Evolutionary conservation across 2,797 vertebrate species (phyloP), one percentile per base, ranked within the genome.

Genomic region (Chrysocyon brachyurus): DNA sequence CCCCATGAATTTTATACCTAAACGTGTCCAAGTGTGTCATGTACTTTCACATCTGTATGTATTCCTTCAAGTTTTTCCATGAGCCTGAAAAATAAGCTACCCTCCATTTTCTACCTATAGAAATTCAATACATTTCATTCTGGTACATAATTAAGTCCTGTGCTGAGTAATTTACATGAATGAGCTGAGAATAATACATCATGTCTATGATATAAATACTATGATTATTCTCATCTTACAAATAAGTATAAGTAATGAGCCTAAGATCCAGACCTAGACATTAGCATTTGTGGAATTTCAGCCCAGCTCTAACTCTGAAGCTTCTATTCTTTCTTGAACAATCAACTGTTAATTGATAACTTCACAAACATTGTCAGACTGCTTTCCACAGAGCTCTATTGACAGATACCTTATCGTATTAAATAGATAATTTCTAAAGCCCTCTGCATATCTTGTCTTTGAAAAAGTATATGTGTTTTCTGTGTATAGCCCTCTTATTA

Each of bases 351-450:
- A n/a, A 63, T 86, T 79, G 33, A 22, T 75, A 94, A 31, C 83
- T 86, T 85, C 31, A 79, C 49, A 92, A 15, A 64, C 63, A 77
- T 52, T 66, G 17, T 26, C 26, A 77, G 7, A 91, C n/a, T 87
- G 33, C 61, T 91, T 87, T 68, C 63, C 36, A 94, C 33, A 83
- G 78, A 78, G 40, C 63, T 68, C 1, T 72, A 21, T 57, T 81
- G 79, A 36, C 52, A 79, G 31, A 40, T 93, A 6, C n/a, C 57
- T 91, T 15, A 5, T 89, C 84, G 6, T 88, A 28, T 79, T 54
- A 52, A 88, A 79, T 11, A 97, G 4, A 82, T 91, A 5, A 36
- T 83, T 94, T 94, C 70, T 57, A 63, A 96, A 92, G 52, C 24
- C 12, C 15, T 86, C 10, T 93, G 72, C 8, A 73, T 22, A 82